Conservation (phyloP, 2,797 vertebrate species). For the Karalla daura region DNA sequence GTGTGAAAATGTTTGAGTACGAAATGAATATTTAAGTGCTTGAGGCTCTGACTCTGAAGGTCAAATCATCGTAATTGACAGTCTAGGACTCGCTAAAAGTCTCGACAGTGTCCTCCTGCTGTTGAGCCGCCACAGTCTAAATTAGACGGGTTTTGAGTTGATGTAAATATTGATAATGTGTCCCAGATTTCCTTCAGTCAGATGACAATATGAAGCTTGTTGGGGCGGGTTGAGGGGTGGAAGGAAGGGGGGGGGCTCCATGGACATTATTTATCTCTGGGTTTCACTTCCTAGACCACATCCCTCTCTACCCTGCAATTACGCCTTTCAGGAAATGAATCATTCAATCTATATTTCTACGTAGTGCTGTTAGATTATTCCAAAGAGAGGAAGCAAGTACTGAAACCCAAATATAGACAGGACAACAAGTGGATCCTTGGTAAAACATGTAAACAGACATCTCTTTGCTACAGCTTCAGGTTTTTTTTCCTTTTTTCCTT, state of each 20-base stretch:
- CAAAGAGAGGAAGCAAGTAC: neutral
- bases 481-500: neutral
- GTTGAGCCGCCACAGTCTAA: neutral
- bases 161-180: neutral
- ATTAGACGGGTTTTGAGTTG: neutral
- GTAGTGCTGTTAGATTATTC: no score
- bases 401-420: neutral
- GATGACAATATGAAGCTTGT: neutral
- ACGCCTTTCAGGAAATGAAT: neutral
- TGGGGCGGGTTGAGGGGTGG: no score
- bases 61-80: neutral
- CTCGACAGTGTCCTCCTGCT: neutral
- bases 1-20: neutral
- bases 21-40: neutral
- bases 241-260: neutral
- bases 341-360: neutral
- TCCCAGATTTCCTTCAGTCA: neutral
- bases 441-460: no score
- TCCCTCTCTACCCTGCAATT: no score
- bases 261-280: neutral
- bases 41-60: slow-evolving; percentile 1
- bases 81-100: neutral
- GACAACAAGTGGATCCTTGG: no score
- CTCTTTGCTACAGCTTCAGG: neutral
- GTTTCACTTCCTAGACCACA: neutral